These are phyloP conservation scores for Leptinotarsa tumamoca DNA, from an alignment of 2,888 invertebrate genomes.

Conservation along the genomic window DNA sequence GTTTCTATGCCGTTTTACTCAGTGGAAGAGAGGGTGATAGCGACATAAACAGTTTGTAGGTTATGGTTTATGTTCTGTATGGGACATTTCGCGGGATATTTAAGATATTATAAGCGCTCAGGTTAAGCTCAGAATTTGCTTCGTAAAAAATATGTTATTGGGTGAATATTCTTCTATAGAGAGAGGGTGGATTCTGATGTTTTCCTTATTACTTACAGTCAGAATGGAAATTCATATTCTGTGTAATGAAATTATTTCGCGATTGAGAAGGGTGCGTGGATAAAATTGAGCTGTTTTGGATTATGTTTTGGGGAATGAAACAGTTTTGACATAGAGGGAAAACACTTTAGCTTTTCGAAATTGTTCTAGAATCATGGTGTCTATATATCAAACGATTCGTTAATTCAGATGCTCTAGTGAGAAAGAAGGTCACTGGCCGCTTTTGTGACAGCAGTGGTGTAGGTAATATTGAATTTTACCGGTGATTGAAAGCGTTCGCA, in stretches of 20 bases:
- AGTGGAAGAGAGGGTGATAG: slow-evolving; percentile 47
- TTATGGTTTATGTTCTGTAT: slow-evolving; percentile 47
- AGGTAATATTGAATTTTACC: neutral
- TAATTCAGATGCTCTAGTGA: neutral
- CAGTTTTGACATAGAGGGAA: neutral
- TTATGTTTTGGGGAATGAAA: neutral
- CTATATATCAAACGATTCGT: too few species aligned
- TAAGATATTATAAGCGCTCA: slow-evolving; percentile 61
- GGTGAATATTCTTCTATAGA: slow-evolving; percentile 46
- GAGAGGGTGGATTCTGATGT: slow-evolving; percentile 28
- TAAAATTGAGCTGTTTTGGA: neutral
- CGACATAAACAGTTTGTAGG: slow-evolving; percentile 47
- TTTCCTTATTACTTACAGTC: slow-evolving; percentile 20
- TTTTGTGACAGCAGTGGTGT: neutral
- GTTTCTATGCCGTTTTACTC: slow-evolving; percentile 51
- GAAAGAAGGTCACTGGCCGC: neutral
- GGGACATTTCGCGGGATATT: slow-evolving; percentile 65
- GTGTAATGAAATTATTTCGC: slow-evolving; percentile 9
- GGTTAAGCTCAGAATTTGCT: slow-evolving; percentile 56
- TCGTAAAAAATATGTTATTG: slow-evolving; percentile 56
- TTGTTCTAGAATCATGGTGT: too few species aligned
- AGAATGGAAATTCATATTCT: slow-evolving; percentile 19
- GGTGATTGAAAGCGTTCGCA: too few species aligned
- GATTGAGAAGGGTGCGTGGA: neutral
- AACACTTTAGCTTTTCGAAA: neutral